A percentile compares a stretch with the other conserved stretches of the same genome.
Conservation (phyloP, 2,888 invertebrate genomes). For the Patella depressa region DNA sequence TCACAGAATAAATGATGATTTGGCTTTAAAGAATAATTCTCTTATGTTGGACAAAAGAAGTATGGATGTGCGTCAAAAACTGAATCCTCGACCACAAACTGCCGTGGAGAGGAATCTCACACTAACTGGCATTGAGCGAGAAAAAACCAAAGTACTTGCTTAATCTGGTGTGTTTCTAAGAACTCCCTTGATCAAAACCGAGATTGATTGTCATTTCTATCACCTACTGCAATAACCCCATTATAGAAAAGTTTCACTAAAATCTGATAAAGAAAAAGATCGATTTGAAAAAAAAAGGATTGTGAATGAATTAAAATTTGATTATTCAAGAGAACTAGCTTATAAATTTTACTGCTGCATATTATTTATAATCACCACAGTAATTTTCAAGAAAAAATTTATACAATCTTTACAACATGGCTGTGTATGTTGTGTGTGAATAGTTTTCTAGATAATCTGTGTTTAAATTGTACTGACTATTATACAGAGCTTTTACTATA, state of each 20-base stretch:
- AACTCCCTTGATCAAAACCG: conserved; percentile 12
- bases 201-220: too few relatives aligned
- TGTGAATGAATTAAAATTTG: not conserved
- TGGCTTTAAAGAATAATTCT: conserved; percentile 69
- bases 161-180: conserved; percentile 36
- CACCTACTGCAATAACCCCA: too few relatives aligned
- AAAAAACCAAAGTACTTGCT: conserved; percentile 59
- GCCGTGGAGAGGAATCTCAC: conserved; percentile 61
- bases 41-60: conserved; percentile 70
- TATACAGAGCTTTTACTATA: too few relatives aligned
- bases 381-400: too few relatives aligned
- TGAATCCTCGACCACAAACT: conserved; percentile 60
- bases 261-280: not conserved
- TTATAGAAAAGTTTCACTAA: too few relatives aligned
- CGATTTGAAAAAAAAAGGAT: not conserved
- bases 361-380: too few relatives aligned
- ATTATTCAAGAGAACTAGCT: too few relatives aligned
- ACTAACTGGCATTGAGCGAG: conserved; percentile 66
- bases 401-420: too few relatives aligned
- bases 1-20: conserved; percentile 70
- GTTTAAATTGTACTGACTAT: too few relatives aligned
- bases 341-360: too few relatives aligned
- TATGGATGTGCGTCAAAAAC: conserved; percentile 67
- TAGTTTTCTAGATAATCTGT: too few relatives aligned
- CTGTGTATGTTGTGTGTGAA: too few relatives aligned